These are phyloP conservation scores for Netelia inedita DNA, from an alignment of 2,888 invertebrate genomes.

Conservation along the genomic window DNA sequence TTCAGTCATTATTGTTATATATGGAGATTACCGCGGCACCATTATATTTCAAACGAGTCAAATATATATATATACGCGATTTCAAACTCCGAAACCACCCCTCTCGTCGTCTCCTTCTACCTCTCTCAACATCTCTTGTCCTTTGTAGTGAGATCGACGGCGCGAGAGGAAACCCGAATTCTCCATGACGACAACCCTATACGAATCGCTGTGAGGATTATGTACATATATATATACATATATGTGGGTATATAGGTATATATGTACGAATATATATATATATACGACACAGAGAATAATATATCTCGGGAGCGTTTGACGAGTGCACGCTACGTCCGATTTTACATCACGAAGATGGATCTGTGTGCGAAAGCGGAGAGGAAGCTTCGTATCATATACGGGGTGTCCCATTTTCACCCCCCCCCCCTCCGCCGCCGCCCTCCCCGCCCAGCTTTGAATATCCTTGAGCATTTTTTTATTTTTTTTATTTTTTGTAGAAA, in stretches of 20 bases:
- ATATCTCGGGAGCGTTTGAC: constrained; percentile 63
- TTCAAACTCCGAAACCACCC: constrained; percentile 35
- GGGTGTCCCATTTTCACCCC: constrained; percentile 24
- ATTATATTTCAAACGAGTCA: too few species aligned
- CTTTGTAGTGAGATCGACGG: constrained; percentile 67
- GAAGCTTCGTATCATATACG: constrained; percentile 32
- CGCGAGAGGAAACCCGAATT: constrained; percentile 56
- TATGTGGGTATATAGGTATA: not conserved
- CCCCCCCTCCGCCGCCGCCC: not conserved
- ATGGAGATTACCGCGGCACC: too few species aligned
- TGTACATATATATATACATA: not conserved
- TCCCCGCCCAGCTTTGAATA: too few species aligned
- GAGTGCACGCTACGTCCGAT: constrained; percentile 56
- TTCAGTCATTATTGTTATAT: too few species aligned
- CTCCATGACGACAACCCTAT: constrained; percentile 50
- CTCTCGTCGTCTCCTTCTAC: not conserved
- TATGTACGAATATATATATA: constrained; percentile 5
- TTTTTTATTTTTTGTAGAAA: too few species aligned
- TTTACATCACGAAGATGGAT: constrained; percentile 38
- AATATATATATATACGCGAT: constrained; percentile 15
- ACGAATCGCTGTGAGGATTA: constrained; percentile 28
- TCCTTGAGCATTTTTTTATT: too few species aligned
- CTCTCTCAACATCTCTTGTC: constrained; percentile 4
- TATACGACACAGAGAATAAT: constrained; percentile 48
- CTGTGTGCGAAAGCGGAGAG: constrained; percentile 36